These are phyloP conservation scores for Rhabditophanes sp. DNA, from an alignment of 2,888 invertebrate genomes.

Conservation along the genomic window DNA sequence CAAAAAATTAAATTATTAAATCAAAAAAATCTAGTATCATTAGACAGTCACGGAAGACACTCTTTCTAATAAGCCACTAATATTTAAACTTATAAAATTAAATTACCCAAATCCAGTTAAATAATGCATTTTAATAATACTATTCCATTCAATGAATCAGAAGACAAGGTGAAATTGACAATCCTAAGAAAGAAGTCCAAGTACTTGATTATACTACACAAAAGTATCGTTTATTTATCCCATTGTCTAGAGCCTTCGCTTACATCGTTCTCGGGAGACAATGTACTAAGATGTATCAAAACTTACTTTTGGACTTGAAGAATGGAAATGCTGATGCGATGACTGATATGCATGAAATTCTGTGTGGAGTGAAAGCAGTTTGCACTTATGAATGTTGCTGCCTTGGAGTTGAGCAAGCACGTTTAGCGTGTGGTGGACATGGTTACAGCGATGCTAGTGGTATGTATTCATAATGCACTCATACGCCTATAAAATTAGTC, in stretches of 20 bases:
- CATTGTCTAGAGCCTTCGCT: conserved; percentile 58
- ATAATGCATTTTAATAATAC: too few species aligned
- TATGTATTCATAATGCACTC: too few species aligned
- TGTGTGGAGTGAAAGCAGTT: conserved; percentile 80
- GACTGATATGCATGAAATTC: conserved; percentile 67
- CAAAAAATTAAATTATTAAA: too few species aligned
- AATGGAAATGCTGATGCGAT: conserved; percentile 14
- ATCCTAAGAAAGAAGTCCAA: conserved; percentile 62
- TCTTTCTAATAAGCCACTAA: too few species aligned
- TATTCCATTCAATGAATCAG: conserved; percentile 45
- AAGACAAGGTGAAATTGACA: background rate
- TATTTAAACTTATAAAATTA: too few species aligned
- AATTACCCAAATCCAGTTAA: too few species aligned
- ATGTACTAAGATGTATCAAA: conserved; percentile 23
- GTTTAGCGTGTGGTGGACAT: conserved; percentile 82
- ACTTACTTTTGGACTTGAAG: conserved; percentile 49
- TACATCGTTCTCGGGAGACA: conserved; percentile 53
- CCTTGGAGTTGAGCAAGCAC: conserved; percentile 64
- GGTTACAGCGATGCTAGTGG: conserved; percentile 61
- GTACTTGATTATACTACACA: conserved; percentile 83
- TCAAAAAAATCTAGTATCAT: too few species aligned
- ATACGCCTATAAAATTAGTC: too few species aligned
- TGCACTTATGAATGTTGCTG: conserved; percentile 52
- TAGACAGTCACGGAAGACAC: too few species aligned
- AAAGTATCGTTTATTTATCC: conserved; percentile 72